Conservation (phyloP, 64 coral and sea anemone species). For the Stichodactyla helianthus region DNA sequence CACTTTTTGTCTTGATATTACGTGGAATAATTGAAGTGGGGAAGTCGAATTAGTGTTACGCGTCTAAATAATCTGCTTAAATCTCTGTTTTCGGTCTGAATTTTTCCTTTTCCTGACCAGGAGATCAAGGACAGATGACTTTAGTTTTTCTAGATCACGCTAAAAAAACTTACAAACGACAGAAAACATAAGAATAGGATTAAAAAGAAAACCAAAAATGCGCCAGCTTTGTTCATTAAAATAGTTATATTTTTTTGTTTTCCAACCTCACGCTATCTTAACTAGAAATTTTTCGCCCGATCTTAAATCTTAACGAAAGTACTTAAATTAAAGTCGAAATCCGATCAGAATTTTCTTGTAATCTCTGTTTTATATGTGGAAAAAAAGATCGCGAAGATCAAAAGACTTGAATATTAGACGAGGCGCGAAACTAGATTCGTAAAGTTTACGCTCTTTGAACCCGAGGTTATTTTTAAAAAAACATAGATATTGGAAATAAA, state of each 20-base stretch:
- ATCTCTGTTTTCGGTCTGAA: background rate
- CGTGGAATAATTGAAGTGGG: background rate
- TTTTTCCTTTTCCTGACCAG: background rate
- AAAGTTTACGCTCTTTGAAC: slow-evolving; percentile 4
- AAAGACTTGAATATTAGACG: slow-evolving; percentile 13
- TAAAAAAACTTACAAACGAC: background rate
- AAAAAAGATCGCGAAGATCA: background rate
- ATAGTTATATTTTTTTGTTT: background rate
- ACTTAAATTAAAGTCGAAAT: background rate
- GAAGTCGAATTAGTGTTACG: background rate
- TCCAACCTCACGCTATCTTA: background rate
- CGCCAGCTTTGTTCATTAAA: background rate
- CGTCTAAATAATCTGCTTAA: background rate
- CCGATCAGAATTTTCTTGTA: background rate
- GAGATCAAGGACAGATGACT: background rate
- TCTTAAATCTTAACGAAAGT: background rate
- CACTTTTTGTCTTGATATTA: background rate
- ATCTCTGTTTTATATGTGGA: background rate
- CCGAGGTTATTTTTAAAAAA: background rate
- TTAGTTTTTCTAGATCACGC: background rate
- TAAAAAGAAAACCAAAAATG: background rate
- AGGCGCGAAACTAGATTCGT: background rate
- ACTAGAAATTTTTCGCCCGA: background rate
- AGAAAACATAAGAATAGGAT: background rate
- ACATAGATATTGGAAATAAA: background rate